A percentile compares a stretch with the other conserved stretches of the same genome.
Conservation (phyloP, 2,113 vertebrate species). For the Lophura nycthemera region DNA sequence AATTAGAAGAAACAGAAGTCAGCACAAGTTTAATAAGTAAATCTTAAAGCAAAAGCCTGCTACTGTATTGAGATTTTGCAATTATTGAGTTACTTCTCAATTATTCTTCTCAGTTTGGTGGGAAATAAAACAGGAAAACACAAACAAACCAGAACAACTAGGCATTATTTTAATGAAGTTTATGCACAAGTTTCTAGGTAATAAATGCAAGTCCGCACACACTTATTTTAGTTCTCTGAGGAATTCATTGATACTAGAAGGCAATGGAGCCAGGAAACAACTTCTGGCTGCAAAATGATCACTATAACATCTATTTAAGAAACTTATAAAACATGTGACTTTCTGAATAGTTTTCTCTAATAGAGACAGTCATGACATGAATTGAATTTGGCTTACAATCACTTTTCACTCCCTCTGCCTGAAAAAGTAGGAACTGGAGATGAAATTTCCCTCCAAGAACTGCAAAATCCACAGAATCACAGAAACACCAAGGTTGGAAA, state of each 20-base stretch:
- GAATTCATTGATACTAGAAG: not conserved
- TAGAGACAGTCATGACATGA: not conserved
- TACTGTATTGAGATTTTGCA: not conserved
- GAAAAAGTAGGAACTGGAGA: not conserved
- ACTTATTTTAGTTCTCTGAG: not conserved
- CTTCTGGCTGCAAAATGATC: not conserved
- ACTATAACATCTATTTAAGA: not conserved
- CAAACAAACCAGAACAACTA: not conserved
- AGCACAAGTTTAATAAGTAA: not conserved
- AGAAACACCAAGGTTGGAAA: too few relatives aligned
- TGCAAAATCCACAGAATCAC: too few relatives aligned
- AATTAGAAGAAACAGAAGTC: not conserved
- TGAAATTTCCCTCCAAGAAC: not conserved
- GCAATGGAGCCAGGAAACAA: not conserved
- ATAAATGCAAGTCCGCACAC: not conserved
- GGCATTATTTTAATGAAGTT: not conserved
- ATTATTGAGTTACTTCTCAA: not conserved
- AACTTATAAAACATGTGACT: not conserved
- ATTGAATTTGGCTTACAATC: not conserved
- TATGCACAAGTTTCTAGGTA: not conserved
- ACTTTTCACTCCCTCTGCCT: not conserved
- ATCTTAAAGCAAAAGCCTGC: not conserved
- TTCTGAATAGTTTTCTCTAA: not conserved
- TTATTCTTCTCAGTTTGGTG: not conserved
- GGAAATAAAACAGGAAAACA: not conserved